Percentiles rank a stretch among this genome's conserved stretches.
phyloP scores from a whole-genome alignment of 2,888 invertebrate species.

The Drosophila percnosoma region DNA sequence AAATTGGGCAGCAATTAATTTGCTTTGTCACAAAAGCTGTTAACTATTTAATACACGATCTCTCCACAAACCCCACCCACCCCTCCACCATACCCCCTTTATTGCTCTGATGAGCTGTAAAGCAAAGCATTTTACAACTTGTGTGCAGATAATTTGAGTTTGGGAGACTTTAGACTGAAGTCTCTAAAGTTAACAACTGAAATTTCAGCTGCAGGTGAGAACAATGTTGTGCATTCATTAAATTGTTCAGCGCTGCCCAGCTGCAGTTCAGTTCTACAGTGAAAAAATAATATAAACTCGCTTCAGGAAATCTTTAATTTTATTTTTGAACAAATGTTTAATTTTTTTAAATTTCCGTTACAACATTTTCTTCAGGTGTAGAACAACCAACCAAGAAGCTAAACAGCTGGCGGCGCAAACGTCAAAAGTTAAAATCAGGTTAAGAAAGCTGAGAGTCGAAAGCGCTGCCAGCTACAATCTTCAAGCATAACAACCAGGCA shows the following conservation, averaged over 20 bases:
- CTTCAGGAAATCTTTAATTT: too few relatives aligned
- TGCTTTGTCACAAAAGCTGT: constrained; percentile 78
- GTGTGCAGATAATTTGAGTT: constrained; percentile 66
- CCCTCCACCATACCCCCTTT: neutral
- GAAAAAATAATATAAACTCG: neutral
- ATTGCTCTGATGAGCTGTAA: constrained; percentile 30
- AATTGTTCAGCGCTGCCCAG: constrained; percentile 19
- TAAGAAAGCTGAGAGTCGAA: constrained; percentile 55
- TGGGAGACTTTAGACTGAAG: constrained; percentile 48
- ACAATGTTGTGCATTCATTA: constrained; percentile 59
- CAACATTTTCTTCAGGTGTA: neutral
- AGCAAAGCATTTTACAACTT: constrained; percentile 63
- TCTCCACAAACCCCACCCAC: neutral
- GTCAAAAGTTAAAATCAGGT: constrained; percentile 70
- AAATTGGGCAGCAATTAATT: constrained; percentile 78
- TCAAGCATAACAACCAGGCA: constrained; percentile 34
- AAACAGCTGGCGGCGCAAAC: constrained; percentile 26
- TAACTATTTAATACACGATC: constrained; percentile 32
- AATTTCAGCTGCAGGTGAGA: constrained; percentile 26
- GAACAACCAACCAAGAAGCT: constrained; percentile 4
- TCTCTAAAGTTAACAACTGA: constrained; percentile 42
- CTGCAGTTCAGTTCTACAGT: neutral
- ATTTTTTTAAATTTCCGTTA: neutral
- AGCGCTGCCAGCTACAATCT: constrained; percentile 39
- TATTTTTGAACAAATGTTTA: neutral